A percentile compares a stretch with the other conserved stretches of the same genome.
These are phyloP conservation scores for Eledona agricola DNA, from an alignment of 2,888 invertebrate genomes.

Conservation along the genomic window DNA sequence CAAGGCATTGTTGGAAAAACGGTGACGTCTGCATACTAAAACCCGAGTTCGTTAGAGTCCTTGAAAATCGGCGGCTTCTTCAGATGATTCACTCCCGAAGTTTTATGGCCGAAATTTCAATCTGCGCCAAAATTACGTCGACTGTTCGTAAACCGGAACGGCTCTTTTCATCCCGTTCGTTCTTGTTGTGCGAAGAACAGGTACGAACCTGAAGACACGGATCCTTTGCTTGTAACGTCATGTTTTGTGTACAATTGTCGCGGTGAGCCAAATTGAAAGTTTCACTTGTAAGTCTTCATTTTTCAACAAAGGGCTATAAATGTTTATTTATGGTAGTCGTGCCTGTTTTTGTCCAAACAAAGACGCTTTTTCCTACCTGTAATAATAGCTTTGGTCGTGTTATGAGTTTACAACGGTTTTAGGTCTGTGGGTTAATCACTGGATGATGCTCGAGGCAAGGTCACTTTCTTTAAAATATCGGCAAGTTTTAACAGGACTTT, in stretches of 20 bases:
- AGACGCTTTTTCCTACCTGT: constrained; percentile 14
- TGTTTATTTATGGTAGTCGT: constrained; percentile 18
- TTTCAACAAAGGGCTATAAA: constrained; percentile 28
- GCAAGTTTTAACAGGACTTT: constrained; percentile 28
- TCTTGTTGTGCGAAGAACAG: too few relatives aligned
- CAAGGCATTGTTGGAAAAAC: too few relatives aligned
- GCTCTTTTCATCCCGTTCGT: too few relatives aligned
- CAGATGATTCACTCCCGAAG: too few relatives aligned
- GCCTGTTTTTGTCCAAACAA: constrained; percentile 14
- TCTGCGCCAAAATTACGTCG: too few relatives aligned
- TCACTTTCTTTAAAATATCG: constrained; percentile 23
- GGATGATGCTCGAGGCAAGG: constrained; percentile 25
- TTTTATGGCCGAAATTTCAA: too few relatives aligned
- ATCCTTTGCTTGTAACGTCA: constrained; percentile 30
- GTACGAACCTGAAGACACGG: constrained; percentile 12
- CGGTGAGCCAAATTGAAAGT: not conserved
- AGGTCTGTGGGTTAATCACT: constrained; percentile 24
- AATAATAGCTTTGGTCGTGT: constrained; percentile 4
- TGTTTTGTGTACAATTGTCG: constrained; percentile 3
- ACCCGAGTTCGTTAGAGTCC: too few relatives aligned
- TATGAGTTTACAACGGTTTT: constrained; percentile 13
- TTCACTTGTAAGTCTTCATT: constrained; percentile 8
- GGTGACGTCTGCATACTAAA: too few relatives aligned
- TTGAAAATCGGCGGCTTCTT: too few relatives aligned
- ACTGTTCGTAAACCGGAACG: too few relatives aligned